These are phyloP conservation scores for Tholera decimalis DNA, from an alignment of 2,888 invertebrate genomes.

Conservation along the genomic window DNA sequence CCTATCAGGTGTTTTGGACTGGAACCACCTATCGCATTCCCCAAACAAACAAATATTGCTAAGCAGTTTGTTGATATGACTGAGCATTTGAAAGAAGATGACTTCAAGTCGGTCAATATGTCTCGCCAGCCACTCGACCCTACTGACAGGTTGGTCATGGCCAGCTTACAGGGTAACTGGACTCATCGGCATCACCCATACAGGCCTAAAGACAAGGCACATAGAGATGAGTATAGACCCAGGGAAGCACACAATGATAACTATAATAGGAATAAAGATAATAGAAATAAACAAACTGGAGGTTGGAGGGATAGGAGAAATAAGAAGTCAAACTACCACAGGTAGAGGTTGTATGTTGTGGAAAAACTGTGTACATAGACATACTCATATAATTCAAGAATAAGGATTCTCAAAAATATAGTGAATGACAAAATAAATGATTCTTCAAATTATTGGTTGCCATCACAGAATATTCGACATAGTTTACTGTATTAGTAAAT, in stretches of 20 bases:
- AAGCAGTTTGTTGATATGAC: conserved; percentile 86
- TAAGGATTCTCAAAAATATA: neutral
- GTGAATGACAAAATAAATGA: neutral
- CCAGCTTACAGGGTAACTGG: conserved; percentile 90
- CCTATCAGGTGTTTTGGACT: conserved; percentile 83
- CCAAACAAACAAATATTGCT: conserved; percentile 72
- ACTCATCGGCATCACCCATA: conserved; percentile 87
- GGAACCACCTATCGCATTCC: conserved; percentile 76
- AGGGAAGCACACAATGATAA: conserved; percentile 68
- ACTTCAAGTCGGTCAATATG: conserved; percentile 66
- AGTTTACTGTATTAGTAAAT: neutral
- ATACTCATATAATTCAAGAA: neutral
- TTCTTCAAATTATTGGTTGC: no score
- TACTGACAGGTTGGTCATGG: conserved; percentile 80
- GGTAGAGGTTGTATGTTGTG: conserved; percentile 48
- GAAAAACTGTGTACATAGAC: neutral
- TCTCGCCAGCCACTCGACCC: conserved; percentile 70
- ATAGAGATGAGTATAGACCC: conserved; percentile 74
- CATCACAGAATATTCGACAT: neutral
- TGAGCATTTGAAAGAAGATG: conserved; percentile 76
- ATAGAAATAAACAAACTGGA: conserved; percentile 68
- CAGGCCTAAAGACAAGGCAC: conserved; percentile 75
- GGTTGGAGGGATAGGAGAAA: conserved; percentile 80
- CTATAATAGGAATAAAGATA: conserved; percentile 65
- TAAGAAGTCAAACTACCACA: conserved; percentile 76